These are phyloP conservation scores for Ammodytes dubius DNA, from an alignment of 2,113 vertebrate species.

Conservation along the genomic window DNA sequence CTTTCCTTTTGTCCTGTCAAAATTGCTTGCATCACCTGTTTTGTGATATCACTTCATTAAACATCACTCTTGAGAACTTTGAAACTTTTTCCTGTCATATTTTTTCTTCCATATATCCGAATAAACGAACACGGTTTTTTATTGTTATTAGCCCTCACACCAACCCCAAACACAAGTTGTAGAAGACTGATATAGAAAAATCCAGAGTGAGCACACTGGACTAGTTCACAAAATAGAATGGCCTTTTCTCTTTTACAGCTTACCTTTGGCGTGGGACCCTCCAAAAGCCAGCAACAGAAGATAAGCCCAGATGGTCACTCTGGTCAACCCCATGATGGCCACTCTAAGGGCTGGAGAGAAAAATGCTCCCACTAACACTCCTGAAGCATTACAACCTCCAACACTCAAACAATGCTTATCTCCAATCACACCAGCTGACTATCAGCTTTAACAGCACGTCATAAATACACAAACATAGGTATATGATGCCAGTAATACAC, in stretches of 20 bases:
- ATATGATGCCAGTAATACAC: too few relatives aligned
- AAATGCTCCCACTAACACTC: not conserved
- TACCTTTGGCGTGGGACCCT: constrained; percentile 62
- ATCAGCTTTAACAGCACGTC: constrained; percentile 32
- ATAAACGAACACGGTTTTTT: too few relatives aligned
- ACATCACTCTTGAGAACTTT: too few relatives aligned
- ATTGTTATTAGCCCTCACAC: too few relatives aligned
- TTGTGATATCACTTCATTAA: too few relatives aligned
- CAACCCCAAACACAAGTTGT: too few relatives aligned
- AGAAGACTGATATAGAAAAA: too few relatives aligned
- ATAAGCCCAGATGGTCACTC: not conserved
- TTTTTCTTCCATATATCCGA: too few relatives aligned
- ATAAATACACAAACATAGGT: constrained; percentile 57
- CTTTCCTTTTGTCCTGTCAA: too few relatives aligned
- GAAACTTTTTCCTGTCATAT: too few relatives aligned
- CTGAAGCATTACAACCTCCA: not conserved
- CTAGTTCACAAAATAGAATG: not conserved
- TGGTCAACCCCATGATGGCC: constrained; percentile 64
- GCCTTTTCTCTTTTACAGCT: not conserved
- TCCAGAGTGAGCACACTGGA: not conserved
- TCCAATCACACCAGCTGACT: constrained; percentile 15
- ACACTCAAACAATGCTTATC: not conserved
- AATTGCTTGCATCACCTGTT: too few relatives aligned
- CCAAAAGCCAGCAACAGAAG: constrained; percentile 52
- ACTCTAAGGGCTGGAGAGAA: not conserved